These are phyloP conservation scores for Alosa alosa DNA, from an alignment of 2,113 vertebrate genomes.

Conservation along the genomic window DNA sequence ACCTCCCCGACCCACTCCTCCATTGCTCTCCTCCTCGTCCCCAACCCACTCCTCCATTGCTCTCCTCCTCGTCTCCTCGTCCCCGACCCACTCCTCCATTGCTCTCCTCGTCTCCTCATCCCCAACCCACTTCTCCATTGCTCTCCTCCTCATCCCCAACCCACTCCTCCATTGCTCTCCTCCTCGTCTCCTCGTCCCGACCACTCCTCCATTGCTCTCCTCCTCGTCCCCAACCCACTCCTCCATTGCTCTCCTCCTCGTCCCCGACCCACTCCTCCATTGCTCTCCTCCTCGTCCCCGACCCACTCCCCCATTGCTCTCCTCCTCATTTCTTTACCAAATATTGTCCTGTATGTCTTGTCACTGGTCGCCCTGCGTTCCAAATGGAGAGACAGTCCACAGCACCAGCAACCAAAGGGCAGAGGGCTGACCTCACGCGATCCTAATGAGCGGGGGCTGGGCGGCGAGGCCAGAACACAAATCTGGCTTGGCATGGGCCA, in stretches of 20 bases:
- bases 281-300: slow-evolving; percentile 45
- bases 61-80: no score
- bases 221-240: no score
- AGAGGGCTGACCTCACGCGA: background rate
- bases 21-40: background rate
- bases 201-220: background rate
- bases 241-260: no score
- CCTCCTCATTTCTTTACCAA: background rate
- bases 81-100: no score
- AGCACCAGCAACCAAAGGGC: background rate
- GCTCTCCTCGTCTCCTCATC: no score
- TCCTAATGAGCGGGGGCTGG: slow-evolving; percentile 45
- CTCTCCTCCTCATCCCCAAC: no score
- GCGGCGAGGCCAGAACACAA: background rate
- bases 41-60: no score
- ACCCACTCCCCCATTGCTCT: background rate
- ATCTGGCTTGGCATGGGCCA: slow-evolving; percentile 1
- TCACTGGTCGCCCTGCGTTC: background rate
- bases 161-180: no score
- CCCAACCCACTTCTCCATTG: no score
- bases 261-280: slow-evolving; percentile 32
- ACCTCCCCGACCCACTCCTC: slow-evolving; percentile 47
- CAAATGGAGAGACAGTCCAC: background rate
- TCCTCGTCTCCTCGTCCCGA: slow-evolving; percentile 38
- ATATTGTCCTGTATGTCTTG: background rate